phyloP scores from a whole-genome alignment of 2,888 invertebrate species.

The Drosophila kambysellisi region DNA sequence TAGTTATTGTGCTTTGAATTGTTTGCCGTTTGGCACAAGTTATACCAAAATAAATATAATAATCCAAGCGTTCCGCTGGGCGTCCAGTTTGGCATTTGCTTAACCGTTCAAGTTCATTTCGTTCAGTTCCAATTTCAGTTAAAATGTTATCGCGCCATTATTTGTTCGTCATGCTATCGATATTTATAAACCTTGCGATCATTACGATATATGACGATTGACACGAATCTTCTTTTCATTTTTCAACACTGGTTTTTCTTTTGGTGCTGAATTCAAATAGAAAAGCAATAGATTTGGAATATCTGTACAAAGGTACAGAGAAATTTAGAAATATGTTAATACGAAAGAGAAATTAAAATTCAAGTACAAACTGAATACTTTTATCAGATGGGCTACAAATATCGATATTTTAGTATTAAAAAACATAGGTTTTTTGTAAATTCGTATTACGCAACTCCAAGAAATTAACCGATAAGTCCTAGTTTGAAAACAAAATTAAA shows the following conservation, averaged over 20 bases:
- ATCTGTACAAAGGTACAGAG: not conserved
- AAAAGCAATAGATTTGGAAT: not conserved
- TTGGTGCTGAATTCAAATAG: not conserved
- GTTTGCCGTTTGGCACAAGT: constrained; percentile 32
- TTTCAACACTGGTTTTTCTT: not conserved
- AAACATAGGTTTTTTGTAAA: not conserved
- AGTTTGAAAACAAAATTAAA: not conserved
- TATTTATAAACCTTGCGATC: not conserved
- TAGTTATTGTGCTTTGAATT: constrained; percentile 28
- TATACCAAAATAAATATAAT: constrained; percentile 24
- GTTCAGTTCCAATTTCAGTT: constrained; percentile 22
- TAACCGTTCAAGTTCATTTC: constrained; percentile 20
- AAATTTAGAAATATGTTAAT: not conserved
- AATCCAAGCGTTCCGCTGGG: constrained; percentile 47
- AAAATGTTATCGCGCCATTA: constrained; percentile 11
- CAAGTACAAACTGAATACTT: not conserved
- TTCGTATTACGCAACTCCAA: not conserved
- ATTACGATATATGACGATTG: not conserved
- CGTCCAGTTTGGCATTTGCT: constrained; percentile 31
- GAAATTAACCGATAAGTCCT: not conserved
- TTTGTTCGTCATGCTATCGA: constrained; percentile 13
- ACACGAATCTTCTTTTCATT: not conserved
- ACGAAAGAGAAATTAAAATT: not conserved
- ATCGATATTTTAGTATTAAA: constrained; percentile 1
- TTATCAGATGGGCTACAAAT: no score